Conservation (phyloP, 2,888 invertebrate species). For the Microctonus aethiopoides region DNA sequence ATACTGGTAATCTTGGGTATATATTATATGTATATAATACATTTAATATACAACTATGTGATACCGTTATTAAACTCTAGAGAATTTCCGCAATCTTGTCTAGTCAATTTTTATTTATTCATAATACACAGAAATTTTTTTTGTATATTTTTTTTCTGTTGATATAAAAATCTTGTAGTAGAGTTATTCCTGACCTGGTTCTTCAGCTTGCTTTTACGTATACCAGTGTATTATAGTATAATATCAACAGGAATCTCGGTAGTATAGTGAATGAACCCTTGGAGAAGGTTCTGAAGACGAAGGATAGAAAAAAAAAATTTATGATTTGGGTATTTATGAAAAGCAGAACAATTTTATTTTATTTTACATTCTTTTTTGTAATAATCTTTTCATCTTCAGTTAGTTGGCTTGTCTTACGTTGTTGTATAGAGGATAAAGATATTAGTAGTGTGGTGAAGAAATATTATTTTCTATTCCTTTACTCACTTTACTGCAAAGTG, state of each 20-base stretch:
- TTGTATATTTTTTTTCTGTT: slow-evolving; percentile 4
- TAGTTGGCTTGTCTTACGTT: background rate
- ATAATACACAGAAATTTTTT: slow-evolving; percentile 28
- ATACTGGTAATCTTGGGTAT: slow-evolving; percentile 26
- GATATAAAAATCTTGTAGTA: background rate
- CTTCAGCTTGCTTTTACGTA: background rate
- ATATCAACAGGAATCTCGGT: background rate
- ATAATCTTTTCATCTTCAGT: background rate
- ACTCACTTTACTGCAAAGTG: background rate
- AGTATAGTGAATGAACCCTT: background rate
- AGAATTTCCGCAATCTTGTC: slow-evolving; percentile 24
- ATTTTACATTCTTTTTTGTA: background rate
- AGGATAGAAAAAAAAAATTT: background rate
- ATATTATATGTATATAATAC: no score
- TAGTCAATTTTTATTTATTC: slow-evolving; percentile 46
- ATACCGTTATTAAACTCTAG: slow-evolving; percentile 45
- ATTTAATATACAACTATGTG: no score
- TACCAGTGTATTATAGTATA: background rate
- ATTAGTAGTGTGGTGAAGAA: background rate
- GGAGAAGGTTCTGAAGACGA: background rate
- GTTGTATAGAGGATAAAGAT: no score
- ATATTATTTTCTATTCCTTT: slow-evolving; percentile 7
- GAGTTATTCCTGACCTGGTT: background rate
- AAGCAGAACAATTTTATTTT: background rate
- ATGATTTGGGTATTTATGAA: background rate